phyloP scores from a whole-genome alignment of 2,888 invertebrate species.

The Clusia tigrina region DNA sequence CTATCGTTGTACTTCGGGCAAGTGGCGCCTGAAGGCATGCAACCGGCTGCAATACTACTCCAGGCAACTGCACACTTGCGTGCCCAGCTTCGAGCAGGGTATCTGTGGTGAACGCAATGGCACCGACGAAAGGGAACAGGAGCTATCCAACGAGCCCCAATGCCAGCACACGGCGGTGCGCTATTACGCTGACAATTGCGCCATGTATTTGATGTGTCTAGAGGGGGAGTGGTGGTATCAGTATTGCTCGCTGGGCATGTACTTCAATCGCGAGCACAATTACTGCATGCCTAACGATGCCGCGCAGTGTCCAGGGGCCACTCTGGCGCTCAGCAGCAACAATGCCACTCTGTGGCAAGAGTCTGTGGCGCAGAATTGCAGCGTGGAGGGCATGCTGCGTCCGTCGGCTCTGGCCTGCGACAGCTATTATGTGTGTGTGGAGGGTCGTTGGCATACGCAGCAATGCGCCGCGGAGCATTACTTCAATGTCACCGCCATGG shows the following conservation, averaged over 20 bases:
- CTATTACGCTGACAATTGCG: conserved; percentile 42
- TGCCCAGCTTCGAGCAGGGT: conserved; percentile 28
- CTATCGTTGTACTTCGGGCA: conserved; percentile 48
- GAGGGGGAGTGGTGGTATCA: conserved; percentile 56
- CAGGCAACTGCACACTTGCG: conserved; percentile 39
- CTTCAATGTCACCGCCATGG: conserved; percentile 36
- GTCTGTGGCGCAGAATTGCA: neutral
- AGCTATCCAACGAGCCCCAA: neutral
- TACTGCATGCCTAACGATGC: conserved; percentile 51
- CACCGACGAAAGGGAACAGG: neutral
- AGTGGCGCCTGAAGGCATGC: conserved; percentile 51
- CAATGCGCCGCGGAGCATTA: conserved; percentile 36
- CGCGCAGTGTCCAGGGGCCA: conserved; percentile 35
- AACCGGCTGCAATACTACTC: conserved; percentile 45
- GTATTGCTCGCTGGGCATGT: conserved; percentile 54
- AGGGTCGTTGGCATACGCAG: conserved; percentile 39
- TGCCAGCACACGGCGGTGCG: conserved; percentile 47
- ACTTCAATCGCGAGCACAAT: conserved; percentile 49
- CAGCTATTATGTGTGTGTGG: conserved; percentile 40
- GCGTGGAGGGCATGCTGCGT: conserved; percentile 25
- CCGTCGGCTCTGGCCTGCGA: conserved; percentile 38
- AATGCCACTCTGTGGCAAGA: conserved; percentile 22
- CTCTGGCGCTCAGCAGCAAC: neutral
- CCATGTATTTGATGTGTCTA: conserved; percentile 52
- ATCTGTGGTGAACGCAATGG: neutral